Evolutionary conservation across 1,140 invertebrate species (phyloP), one percentile per base, ranked within the genome.

Genomic region (Heliconius eleuchia): DNA sequence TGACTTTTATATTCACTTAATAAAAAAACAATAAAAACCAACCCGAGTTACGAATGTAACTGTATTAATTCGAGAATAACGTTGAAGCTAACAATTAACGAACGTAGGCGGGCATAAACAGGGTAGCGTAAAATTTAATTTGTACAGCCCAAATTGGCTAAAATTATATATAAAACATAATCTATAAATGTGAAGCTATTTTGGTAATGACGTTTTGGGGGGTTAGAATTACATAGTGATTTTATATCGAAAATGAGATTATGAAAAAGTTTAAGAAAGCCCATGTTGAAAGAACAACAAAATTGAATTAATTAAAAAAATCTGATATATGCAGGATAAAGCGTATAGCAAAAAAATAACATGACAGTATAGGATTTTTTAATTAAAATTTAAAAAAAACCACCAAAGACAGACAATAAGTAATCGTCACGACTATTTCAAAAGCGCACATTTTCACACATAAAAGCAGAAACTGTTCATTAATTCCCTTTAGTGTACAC

Each of bases 11-110:
- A n/a, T 30, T 66, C 23, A 27, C 27, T 16, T 16, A 30, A 66
- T 66, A 66, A 66, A 66, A 57, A 13, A 52, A 52, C 50, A 66
- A 66, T 66, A 23, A 66, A 30, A 66, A 66, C 60, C 3, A 13
- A 66, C 23, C 27, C 60, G 23, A n/a, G 8, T 66, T 27, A 66
- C 23, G 23, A 66, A 52, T 30, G 27, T 30, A 60, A 57, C 76
- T 30, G 71, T 77, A 77, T 60, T 60, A 71, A 73, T 78, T 46
- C 57, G 23, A 73, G n/a, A 73, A 37, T 37, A 37, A 60, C n/a
- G 52, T 23, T 60, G 71, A 19, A 72, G 11, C 34, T 60, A 52
- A 57, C 71, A 78, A 78, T 78, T 78, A 73, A 73, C 34, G 76
- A 37, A 73, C 50, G 71, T n/a, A 71, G 60, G 34, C 50, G 50